Base-by-base conservation (phyloP, 2,797 vertebrate species). In the Melanotaenia maccullochi region DNA sequence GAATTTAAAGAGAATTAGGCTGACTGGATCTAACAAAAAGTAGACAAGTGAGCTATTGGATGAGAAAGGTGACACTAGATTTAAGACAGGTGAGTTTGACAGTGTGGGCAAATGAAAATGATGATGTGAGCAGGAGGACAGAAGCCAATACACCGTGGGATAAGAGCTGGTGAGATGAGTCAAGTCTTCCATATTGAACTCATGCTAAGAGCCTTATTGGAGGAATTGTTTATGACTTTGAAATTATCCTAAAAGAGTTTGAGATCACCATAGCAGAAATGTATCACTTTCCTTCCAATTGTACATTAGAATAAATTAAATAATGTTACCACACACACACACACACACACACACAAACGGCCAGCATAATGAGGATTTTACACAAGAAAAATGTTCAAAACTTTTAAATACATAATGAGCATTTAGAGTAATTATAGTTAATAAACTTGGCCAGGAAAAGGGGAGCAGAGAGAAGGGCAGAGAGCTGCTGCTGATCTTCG, bases 401-500 rank as follows among this genome's bases (percentile, higher is more conserved):
- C 52, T 30, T 55, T 55, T 30, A 25, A 16, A 55, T 30, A 47
- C 20, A 55, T 55, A 30, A 55, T 30, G 14, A 55, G 25, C 25
- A 55, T 30, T 55, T 55, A 55, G 25, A 28, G 25, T 14, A 54
- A 54, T 25, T 54, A 90, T 74, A 80, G 79, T 86, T 92, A 93
- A 93, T 90, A 90, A 93, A 93, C 90, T 90, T 87, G 88, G 83
- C 36, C 71, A 83, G 78, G 76, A 84, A 76, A 75, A 47, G 60
- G 74, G 63, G 72, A 84, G 78, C 22, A 42, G 60, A 38, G 75
- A 86, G 73, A 84, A 80, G 81, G 82, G 66, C 67, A 56, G 20
- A 68, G 84, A 83, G 75, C 73, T 65, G 74, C 73, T 63, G 83
- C 78, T 91, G 89, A 93, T 90, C 92, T 90, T 82, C 40, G 85